These are phyloP conservation scores for Ondatra zibethicus DNA, from an alignment of 2,113 vertebrate species.

Conservation along the genomic window DNA sequence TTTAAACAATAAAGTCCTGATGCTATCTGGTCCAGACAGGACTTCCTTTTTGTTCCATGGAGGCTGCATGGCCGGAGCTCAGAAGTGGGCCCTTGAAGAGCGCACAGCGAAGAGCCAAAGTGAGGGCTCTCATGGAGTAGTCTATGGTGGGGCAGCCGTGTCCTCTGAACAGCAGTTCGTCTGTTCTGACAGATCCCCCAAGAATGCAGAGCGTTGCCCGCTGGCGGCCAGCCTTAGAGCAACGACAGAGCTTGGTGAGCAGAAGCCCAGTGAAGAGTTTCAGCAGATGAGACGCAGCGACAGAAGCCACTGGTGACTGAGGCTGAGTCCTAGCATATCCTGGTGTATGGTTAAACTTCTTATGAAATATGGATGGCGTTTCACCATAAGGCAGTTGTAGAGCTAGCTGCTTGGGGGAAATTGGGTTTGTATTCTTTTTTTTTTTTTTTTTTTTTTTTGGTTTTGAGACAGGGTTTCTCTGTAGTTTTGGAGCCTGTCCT, in stretches of 20 bases:
- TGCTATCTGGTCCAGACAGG: conserved; percentile 56
- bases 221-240: neutral
- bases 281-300: neutral
- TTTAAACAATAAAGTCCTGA: conserved; percentile 1
- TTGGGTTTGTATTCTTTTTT: neutral
- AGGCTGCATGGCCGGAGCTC: neutral
- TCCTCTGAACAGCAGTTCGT: neutral
- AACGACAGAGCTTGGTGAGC: neutral
- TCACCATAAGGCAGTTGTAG: neutral
- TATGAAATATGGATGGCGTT: neutral
- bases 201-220: neutral
- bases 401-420: neutral
- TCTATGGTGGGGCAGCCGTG: neutral
- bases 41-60: conserved; percentile 65
- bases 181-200: too few species aligned
- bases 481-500: too few species aligned
- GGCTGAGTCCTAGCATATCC: neutral
- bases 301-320: neutral
- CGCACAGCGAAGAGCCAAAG: neutral
- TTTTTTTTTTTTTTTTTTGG: too few species aligned
- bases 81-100: neutral
- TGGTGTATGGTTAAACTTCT: neutral
- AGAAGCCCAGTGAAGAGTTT: neutral
- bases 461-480: too few species aligned
- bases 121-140: neutral